Percentiles rank a stretch among this genome's conserved stretches.
phyloP scores from a whole-genome alignment of 2,888 invertebrate genomes.

The Sphaerophoria taeniata region DNA sequence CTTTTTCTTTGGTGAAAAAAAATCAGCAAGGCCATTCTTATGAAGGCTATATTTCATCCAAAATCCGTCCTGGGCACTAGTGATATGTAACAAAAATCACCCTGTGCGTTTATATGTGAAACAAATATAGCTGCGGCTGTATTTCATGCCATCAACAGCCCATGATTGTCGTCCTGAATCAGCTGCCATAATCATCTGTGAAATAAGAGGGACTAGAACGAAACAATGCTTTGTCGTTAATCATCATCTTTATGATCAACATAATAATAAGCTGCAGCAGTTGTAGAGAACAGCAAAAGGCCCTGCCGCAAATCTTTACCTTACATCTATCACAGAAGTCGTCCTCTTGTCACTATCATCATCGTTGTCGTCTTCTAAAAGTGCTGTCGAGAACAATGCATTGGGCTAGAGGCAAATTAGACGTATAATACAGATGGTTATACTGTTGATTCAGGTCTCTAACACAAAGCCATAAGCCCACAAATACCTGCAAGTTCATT shows the following conservation, averaged over 20 bases:
- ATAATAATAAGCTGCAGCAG: conserved; percentile 37
- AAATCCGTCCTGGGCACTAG: no score
- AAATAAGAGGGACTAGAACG: conserved; percentile 59
- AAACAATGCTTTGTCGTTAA: conserved; percentile 70
- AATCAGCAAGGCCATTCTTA: no score
- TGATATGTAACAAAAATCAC: no score
- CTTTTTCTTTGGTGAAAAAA: no score
- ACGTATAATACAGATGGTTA: conserved; percentile 65
- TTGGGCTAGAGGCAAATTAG: conserved; percentile 68
- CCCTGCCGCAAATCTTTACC: conserved; percentile 72
- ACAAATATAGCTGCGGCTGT: conserved; percentile 61
- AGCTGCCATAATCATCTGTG: conserved; percentile 66
- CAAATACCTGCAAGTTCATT: conserved; percentile 66
- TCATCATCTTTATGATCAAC: conserved; percentile 59
- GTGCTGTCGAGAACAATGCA: conserved; percentile 70
- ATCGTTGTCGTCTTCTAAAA: conserved; percentile 67
- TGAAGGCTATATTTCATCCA: no score
- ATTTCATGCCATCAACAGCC: conserved; percentile 69
- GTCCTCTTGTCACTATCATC: conserved; percentile 72
- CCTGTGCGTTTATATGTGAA: conserved; percentile 40
- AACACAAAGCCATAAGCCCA: conserved; percentile 59
- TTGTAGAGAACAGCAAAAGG: conserved; percentile 59
- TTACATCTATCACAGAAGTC: conserved; percentile 72
- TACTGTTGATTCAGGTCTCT: conserved; percentile 57
- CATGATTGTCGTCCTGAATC: conserved; percentile 71